These are phyloP conservation scores for Chondrosia reniformis DNA, from an alignment of 37 sponge, comb jelly and placozoan species.

Conservation along the genomic window DNA sequence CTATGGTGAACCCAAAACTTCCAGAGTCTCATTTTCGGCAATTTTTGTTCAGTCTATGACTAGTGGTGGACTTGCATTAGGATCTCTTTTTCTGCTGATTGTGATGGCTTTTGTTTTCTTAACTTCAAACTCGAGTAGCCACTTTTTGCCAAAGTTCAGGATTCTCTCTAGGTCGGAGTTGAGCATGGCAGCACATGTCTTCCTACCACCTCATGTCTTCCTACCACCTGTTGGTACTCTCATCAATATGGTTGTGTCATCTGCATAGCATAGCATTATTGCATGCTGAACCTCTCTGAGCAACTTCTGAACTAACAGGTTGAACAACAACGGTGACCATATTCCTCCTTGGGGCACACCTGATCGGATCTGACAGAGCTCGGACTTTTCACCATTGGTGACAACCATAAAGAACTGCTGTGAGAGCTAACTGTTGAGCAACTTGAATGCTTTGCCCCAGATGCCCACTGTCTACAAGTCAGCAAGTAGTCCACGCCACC, in stretches of 20 bases:
- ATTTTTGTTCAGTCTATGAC: background rate
- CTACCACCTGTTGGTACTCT: slow-evolving; percentile 20
- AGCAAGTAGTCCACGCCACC: slow-evolving; percentile 11
- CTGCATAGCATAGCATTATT: slow-evolving; percentile 15
- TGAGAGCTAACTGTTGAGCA: background rate
- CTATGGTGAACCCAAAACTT: slow-evolving; percentile 14
- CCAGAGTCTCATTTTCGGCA: slow-evolving; percentile 4
- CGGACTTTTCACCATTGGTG: background rate
- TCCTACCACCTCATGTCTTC: background rate
- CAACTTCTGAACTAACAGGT: background rate
- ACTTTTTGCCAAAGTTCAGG: slow-evolving; percentile 7
- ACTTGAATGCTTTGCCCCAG: background rate
- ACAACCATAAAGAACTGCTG: background rate
- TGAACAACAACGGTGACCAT: slow-evolving; percentile 12
- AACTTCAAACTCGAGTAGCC: slow-evolving; percentile 8
- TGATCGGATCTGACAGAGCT: background rate
- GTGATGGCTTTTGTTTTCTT: slow-evolving; percentile 22
- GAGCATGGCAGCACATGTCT: background rate
- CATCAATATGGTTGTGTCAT: slow-evolving; percentile 7
- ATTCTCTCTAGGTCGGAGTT: background rate
- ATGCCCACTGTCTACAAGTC: slow-evolving; percentile 3
- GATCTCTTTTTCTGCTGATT: background rate
- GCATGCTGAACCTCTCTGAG: slow-evolving; percentile 14
- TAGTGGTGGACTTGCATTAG: background rate
- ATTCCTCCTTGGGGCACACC: slow-evolving; percentile 18